These are phyloP conservation scores for Platichthys flesus DNA, from an alignment of 2,113 vertebrate genomes.

Conservation along the genomic window DNA sequence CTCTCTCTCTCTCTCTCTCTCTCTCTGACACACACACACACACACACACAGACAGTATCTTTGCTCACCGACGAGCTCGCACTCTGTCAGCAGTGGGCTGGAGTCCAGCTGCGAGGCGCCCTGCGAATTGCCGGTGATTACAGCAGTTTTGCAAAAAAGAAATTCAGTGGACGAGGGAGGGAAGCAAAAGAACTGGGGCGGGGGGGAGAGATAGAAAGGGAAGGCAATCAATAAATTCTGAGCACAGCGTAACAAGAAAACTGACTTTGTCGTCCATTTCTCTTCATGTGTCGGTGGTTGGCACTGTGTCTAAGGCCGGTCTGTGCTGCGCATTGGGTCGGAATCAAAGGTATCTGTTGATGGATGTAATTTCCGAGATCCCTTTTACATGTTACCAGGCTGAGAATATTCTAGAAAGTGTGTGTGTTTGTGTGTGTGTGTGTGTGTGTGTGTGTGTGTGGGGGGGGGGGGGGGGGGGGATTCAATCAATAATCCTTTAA, in stretches of 20 bases:
- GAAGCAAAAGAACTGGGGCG: neutral
- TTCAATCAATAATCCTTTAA: slow-evolving; percentile 49
- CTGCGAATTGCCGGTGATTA: slow-evolving; percentile 78
- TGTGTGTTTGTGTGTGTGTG: too few species aligned
- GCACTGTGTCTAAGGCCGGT: slow-evolving; percentile 16
- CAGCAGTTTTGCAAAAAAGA: slow-evolving; percentile 47
- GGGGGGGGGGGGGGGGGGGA: too few species aligned
- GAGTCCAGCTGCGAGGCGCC: slow-evolving; percentile 63
- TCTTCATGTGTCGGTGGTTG: slow-evolving; percentile 51
- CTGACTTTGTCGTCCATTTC: slow-evolving; percentile 59
- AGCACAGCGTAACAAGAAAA: slow-evolving; percentile 28
- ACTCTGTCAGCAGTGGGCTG: slow-evolving; percentile 54
- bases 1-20: neutral
- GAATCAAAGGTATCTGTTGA: slow-evolving; percentile 58
- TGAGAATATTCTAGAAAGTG: slow-evolving; percentile 24
- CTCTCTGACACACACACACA: neutral
- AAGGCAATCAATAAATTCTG: slow-evolving; percentile 75
- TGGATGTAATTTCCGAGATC: slow-evolving; percentile 44
- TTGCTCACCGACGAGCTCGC: slow-evolving; percentile 12
- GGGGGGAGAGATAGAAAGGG: slow-evolving; percentile 19
- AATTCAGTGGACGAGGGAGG: slow-evolving; percentile 54
- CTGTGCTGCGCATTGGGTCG: slow-evolving; percentile 4
- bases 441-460: too few species aligned
- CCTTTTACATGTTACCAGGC: slow-evolving; percentile 23
- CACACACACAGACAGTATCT: slow-evolving; percentile 11